Evolutionary conservation across 2,888 invertebrate species (phyloP), one percentile per base, ranked within the genome.

Genomic region (Philhelius pedissequus): DNA sequence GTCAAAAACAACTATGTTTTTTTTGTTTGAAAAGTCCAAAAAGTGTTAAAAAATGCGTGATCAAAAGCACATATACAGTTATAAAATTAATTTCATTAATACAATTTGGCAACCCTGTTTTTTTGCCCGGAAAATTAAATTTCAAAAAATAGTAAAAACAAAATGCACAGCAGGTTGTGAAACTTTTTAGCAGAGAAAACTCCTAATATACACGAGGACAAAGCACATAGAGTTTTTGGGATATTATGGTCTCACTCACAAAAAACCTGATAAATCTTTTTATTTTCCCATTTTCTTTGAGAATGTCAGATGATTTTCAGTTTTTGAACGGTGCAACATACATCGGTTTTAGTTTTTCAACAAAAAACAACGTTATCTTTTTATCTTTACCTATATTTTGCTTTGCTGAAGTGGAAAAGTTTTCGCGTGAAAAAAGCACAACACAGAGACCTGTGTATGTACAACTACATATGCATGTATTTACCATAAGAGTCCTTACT

Each of bases 231-330:
- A 58, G 27, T 43, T 73, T 78, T 48, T 60, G n/a, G 73, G n/a
- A 68, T 64, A 64, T 48, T 52, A 60, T 45, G 78, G 66, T 66
- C 18, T 25, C 48, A 22, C n/a, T 27, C 43, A 35, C 30, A 78
- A 60, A 62, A 69, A 62, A 62, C 48, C 43, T 58, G 40, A 4
- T 43, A 66, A 50, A 60, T 60, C 40, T 35, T 71, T 66, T 70
- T 70, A 48, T 43, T 66, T 58, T 66, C 32, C 35, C 4, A 43
- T 64, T 43, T 56, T 54, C 56, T 32, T 75, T 56, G 58, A 70
- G 35, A 52, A 71, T 70, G 54, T 52, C 50, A 64, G 70, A 81
- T 75, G 62, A 75, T 45, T 75, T 75, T 70, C 32, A 30, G 64
- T 48, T 64, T 48, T 22, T 35, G 73, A 52, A 2, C 27, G 18